phyloP scores from a whole-genome alignment of 2,797 vertebrate species.

The Spheniscus humboldti region DNA sequence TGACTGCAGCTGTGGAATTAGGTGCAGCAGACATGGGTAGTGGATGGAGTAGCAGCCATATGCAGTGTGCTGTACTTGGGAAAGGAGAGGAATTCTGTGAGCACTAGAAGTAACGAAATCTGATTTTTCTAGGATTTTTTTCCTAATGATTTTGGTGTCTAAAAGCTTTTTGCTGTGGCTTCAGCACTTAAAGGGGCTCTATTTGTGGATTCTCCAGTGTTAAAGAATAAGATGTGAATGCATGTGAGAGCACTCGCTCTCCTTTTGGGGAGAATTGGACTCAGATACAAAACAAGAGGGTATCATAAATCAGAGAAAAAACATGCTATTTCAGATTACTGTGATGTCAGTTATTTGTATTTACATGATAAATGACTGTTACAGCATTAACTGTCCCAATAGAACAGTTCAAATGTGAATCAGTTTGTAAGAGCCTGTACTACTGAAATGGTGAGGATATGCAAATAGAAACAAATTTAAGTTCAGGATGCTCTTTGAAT shows the following conservation, averaged over 20 bases:
- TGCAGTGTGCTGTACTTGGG: not conserved
- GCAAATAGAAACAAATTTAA: not conserved
- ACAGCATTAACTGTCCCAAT: not conserved
- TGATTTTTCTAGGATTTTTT: not conserved
- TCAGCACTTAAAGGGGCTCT: not conserved
- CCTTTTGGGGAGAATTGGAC: not conserved
- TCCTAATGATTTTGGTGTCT: not conserved
- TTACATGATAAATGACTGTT: not conserved
- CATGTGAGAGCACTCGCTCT: not conserved
- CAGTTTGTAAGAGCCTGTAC: not conserved
- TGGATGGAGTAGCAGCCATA: not conserved
- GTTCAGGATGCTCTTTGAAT: not conserved
- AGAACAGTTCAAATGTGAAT: not conserved
- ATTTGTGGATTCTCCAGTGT: not conserved
- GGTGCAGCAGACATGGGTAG: not conserved
- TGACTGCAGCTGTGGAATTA: not conserved
- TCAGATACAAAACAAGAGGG: not conserved
- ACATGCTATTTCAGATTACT: not conserved
- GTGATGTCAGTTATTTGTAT: not conserved
- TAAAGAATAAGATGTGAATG: not conserved
- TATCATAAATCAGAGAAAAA: not conserved
- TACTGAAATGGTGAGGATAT: not conserved
- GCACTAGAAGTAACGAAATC: not conserved
- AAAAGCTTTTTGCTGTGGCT: not conserved
- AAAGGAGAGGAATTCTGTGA: not conserved